Base-by-base conservation (phyloP, 2,113 vertebrate species). In the Rhagologus leucostigma region DNA sequence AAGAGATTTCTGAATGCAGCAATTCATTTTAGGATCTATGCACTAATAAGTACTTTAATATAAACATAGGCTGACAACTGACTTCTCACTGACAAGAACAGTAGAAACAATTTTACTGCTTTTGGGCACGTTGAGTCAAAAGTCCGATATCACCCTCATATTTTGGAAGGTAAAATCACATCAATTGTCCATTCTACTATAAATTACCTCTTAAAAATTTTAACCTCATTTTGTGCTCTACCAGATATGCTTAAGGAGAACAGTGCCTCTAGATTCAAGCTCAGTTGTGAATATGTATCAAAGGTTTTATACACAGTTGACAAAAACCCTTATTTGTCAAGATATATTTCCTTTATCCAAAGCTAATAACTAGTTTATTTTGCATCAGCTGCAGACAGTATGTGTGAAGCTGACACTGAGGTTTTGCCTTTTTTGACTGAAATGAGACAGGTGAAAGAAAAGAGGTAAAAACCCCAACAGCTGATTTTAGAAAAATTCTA, bases 311-410 rank as follows among this genome's bases (percentile, higher is more conserved):
- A 47, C 12, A 53, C 5, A 53, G 27, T 32, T 86, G 88, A 64
- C 79, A 94, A 88, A 86, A 94, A 53, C 1, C 1, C 35, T 76
- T 50, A 57, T 86, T 95, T 94, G 47, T 84, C 69, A 90, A 90
- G 73, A 90, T 81, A 47, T 37, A 84, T 87, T 90, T 95, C 35
- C 47, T 75, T 93, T 86, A 95, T 86, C 64, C 60, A 50, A 67
- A 84, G 59, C 32, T 77, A 94, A 76, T 81, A 71, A 52, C 35
- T 83, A 19, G 23, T 67, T 77, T 96, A 67, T 93, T 87, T 90
- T 91, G 41, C 90, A 71, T 95, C 70, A 84, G 73, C 83, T 94
- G 86, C 84, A 86, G 92, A 84, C 62, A 94, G 19, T 67, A 56
- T 82, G 23, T 70, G 16, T 2, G 3, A 62, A 88, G 93, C 88